Conservation (phyloP, 2,113 vertebrate species). For the Acanthisitta chloris region DNA sequence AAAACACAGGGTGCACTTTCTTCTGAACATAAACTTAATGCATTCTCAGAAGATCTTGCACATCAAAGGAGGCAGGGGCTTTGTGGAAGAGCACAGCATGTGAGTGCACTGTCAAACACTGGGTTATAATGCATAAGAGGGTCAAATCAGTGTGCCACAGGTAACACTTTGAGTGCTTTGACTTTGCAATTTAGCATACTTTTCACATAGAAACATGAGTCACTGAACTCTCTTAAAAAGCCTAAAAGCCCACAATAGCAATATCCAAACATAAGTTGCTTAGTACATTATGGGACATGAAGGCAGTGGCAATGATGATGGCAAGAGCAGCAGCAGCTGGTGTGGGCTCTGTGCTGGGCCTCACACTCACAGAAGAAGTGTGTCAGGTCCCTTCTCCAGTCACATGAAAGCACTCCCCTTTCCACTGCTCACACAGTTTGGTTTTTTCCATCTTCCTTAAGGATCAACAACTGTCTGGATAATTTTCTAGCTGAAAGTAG, state of each 20-base stretch:
- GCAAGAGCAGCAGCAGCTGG: not conserved
- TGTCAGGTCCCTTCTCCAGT: not conserved
- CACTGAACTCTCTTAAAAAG: not conserved
- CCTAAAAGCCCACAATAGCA: not conserved
- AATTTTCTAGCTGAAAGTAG: not conserved
- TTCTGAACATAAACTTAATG: not conserved
- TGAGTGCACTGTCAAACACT: not conserved
- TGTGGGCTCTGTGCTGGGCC: not conserved
- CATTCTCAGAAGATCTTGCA: not conserved
- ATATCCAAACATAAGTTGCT: not conserved
- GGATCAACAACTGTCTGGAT: not conserved
- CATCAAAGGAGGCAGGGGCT: not conserved
- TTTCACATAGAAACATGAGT: not conserved
- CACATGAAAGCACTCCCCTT: not conserved
- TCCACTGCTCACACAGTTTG: not conserved
- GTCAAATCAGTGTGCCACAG: not conserved
- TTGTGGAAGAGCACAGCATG: not conserved
- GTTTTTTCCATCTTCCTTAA: not conserved
- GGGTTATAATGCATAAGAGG: not conserved
- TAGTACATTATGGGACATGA: fast-evolving
- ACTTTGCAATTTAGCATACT: not conserved
- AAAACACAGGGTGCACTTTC: not conserved
- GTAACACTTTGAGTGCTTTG: not conserved
- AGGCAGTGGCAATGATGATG: not conserved
- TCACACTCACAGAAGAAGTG: not conserved